Conservation (phyloP, 1,140 invertebrate genomes). For the Psilanteris sp. region DNA sequence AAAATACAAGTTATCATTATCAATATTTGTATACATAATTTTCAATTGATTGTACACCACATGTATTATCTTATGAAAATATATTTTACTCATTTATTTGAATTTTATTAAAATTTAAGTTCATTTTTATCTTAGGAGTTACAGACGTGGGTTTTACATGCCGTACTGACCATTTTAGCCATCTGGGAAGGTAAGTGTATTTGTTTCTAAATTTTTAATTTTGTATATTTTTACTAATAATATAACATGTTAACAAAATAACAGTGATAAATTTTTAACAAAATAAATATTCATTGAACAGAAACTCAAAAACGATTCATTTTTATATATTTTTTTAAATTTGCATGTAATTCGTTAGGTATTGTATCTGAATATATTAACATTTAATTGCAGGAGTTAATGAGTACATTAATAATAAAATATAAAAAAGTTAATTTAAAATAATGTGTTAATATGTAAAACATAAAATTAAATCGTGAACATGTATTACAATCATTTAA, state of each 20-base stretch:
- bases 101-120: slow-evolving; percentile 45
- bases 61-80: slow-evolving; percentile 73
- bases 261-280: background rate
- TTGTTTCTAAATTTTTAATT: no score
- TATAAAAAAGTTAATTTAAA: no score
- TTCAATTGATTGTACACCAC: slow-evolving; percentile 21
- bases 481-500: no score
- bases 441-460: no score
- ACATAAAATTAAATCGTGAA: slow-evolving; percentile 31
- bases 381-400: no score
- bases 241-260: background rate
- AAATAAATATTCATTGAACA: no score
- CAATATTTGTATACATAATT: slow-evolving; percentile 28
- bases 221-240: slow-evolving; percentile 7
- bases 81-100: slow-evolving; percentile 30
- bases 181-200: slow-evolving; percentile 74
- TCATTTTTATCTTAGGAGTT: slow-evolving; percentile 71
- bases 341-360: no score
- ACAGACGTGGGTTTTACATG: slow-evolving; percentile 79
- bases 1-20: slow-evolving; percentile 31
- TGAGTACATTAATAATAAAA: no score
- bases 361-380: no score
- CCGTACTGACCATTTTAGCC: slow-evolving; percentile 78
- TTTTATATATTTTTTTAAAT: no score
- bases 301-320: no score